Evolutionary conservation across 2,888 invertebrate genomes (phyloP), one percentile per base, ranked within the genome.

Genomic region (Nephrotoma guestfalica): DNA sequence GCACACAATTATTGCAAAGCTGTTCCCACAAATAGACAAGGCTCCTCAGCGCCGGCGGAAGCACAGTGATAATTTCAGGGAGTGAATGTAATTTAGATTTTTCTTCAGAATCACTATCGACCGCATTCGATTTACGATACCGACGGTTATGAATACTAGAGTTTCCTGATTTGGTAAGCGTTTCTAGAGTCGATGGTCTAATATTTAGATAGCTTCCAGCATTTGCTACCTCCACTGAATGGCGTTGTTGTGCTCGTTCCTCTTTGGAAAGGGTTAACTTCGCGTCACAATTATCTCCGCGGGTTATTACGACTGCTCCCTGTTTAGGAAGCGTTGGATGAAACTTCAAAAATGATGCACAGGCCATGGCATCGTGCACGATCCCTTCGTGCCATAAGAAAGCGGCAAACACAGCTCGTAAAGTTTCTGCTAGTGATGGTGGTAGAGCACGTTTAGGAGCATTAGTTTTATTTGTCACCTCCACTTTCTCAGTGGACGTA

Each of bases 351-450:
- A 97, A 99, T 0, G 98, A 97, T 0, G 99, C 98, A 90, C 98
- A 98, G 0, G 99, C 98, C 95, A 99, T 99, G 6, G 99, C 98
- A 91, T 99, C 99, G 90, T 98, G 98, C 0, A 99, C 98, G 85
- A 99, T 95, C 13, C 98, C 95, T 92, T 99, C 98, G 90, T 99
- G 99, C 98, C 99, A 99, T 0, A 99, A 92, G 89, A 99, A 95
- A 0, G 99, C 98, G 0, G 99, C 98, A 91, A 99, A 99, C 5
- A 98, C 96, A 0, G 98, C 97, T n/a, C 99, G 93, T 40, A 98
- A 92, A 88, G 97, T 96, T 91, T 98, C 98, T 0, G 97, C 98
- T 86, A 98, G 96, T 0, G 97, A 96, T 0, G 98, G 98, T 88
- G 97, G 97, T 90, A 98, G 94, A 0, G 98, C 98, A 88, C 95